A percentile compares a stretch with the other conserved stretches of the same genome.
Evolutionary conservation across 2,113 vertebrate species (phyloP).

Genomic region (Nibea albiflora): DNA sequence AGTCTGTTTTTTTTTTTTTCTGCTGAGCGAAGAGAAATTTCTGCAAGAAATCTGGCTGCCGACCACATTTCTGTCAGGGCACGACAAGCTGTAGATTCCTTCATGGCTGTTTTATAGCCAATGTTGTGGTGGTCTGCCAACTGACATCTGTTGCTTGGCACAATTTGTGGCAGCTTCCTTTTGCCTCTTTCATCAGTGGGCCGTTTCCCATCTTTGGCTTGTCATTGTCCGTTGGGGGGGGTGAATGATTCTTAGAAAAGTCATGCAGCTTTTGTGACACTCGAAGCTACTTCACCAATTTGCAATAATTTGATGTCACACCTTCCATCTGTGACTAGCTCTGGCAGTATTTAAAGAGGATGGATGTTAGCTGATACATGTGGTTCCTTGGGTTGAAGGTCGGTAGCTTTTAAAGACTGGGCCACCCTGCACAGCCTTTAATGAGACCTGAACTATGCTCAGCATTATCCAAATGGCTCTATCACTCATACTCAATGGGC

Average conservation of each 20-base stretch:
- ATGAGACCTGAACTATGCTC: conserved; percentile 40
- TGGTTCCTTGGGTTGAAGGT: not conserved
- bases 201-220: conserved; percentile 53
- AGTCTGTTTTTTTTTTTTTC: conserved; percentile 19
- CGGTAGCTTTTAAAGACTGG: not conserved
- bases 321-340: conserved; percentile 29
- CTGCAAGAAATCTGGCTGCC: conserved; percentile 32
- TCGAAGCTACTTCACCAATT: conserved; percentile 28
- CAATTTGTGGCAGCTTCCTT: conserved; percentile 41
- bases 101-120: conserved; percentile 60
- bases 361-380: conserved; percentile 13
- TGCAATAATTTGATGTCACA: conserved; percentile 32
- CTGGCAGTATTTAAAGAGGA: conserved; percentile 4
- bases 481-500: conserved; percentile 30
- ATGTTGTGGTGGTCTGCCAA: conserved; percentile 53
- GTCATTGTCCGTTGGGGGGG: conserved; percentile 22
- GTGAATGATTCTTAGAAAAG: conserved; percentile 39
- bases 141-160: conserved; percentile 64
- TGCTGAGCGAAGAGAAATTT: conserved; percentile 45
- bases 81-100: conserved; percentile 38
- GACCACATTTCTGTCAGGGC: conserved; percentile 38
- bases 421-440: conserved; percentile 6
- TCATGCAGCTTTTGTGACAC: conserved; percentile 16
- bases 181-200: conserved; percentile 48
- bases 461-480: conserved; percentile 42